Evolutionary conservation across 30 jellyfish, hydroid and myxozoan species (phyloP).

Genomic region (Phacellophora camtschatica): DNA sequence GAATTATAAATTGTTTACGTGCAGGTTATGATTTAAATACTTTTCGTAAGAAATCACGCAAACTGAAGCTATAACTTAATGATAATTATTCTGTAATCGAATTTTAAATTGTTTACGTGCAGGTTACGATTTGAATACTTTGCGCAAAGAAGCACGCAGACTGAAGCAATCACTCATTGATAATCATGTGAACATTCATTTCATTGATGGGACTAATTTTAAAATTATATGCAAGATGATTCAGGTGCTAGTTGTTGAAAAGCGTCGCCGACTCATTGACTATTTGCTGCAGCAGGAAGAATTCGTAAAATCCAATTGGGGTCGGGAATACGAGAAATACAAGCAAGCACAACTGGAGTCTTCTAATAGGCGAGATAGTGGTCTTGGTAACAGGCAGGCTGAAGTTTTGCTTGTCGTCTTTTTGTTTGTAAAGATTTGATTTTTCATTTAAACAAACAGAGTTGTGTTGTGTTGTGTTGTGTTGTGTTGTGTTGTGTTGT

Average conservation of each 20-base stretch:
- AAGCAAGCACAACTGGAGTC: constrained; percentile 27
- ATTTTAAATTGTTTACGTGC: no score
- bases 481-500: no score
- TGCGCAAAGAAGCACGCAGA: constrained; percentile 63
- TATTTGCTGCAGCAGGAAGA: constrained; percentile 82
- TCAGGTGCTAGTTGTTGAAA: constrained; percentile 71
- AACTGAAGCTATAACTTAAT: no score
- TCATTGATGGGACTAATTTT: constrained; percentile 78
- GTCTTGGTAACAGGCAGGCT: constrained; percentile 65
- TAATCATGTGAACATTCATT: constrained; percentile 87
- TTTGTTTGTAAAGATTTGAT: no score
- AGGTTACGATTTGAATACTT: constrained; percentile 40
- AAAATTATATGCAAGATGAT: constrained; percentile 36
- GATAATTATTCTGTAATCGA: no score
- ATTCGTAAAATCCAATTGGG: constrained; percentile 88
- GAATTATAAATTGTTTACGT: no score
- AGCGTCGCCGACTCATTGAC: constrained; percentile 73
- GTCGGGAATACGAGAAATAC: constrained; percentile 24
- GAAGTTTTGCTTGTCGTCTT: no score
- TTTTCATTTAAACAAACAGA: no score
- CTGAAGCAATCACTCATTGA: constrained; percentile 78
- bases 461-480: no score
- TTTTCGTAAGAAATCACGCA: constrained; percentile 57
- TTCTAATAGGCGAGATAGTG: constrained; percentile 82
- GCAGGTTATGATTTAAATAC: constrained; percentile 28